Percentiles rank a stretch among this genome's conserved stretches.
phyloP scores from a whole-genome alignment of 2,113 vertebrate genomes.

The Aldabrachelys gigantea region DNA sequence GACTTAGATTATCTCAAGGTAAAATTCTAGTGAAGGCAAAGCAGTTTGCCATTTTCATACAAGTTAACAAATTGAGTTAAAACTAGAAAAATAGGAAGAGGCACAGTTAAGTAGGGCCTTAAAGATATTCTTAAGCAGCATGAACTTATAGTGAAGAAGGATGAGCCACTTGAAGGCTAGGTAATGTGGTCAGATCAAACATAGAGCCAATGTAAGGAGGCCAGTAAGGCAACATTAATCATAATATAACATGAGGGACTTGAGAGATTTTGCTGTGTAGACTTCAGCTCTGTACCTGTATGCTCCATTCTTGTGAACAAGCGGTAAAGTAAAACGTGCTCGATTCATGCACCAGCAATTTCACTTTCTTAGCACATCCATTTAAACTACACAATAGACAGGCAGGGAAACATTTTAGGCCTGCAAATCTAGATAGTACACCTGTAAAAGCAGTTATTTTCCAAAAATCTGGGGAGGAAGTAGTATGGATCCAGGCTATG shows the following conservation, averaged over 20 bases:
- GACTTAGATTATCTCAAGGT: not conserved
- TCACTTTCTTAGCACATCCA: rapidly evolving
- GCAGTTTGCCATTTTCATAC: not conserved
- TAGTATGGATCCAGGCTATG: not conserved
- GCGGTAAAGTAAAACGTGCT: not conserved
- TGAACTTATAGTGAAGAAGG: not conserved
- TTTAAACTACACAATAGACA: not conserved
- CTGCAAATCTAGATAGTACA: not conserved
- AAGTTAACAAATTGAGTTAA: not conserved
- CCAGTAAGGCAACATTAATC: not conserved
- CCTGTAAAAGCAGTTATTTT: not conserved
- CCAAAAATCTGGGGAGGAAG: not conserved
- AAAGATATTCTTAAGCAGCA: not conserved
- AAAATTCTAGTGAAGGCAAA: not conserved
- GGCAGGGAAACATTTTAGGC: not conserved
- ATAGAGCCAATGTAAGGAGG: not conserved
- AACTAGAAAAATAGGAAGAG: not conserved
- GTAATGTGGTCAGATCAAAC: not conserved
- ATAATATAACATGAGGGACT: not conserved
- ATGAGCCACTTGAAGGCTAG: not conserved
- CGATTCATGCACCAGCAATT: not conserved
- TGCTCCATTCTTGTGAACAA: not conserved
- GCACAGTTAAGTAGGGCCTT: not conserved
- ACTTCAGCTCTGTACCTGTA: rapidly evolving
- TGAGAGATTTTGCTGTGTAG: not conserved